These are phyloP conservation scores for Heteractis magnifica DNA, from an alignment of 92 coral and sea anemone species.

Conservation along the genomic window DNA sequence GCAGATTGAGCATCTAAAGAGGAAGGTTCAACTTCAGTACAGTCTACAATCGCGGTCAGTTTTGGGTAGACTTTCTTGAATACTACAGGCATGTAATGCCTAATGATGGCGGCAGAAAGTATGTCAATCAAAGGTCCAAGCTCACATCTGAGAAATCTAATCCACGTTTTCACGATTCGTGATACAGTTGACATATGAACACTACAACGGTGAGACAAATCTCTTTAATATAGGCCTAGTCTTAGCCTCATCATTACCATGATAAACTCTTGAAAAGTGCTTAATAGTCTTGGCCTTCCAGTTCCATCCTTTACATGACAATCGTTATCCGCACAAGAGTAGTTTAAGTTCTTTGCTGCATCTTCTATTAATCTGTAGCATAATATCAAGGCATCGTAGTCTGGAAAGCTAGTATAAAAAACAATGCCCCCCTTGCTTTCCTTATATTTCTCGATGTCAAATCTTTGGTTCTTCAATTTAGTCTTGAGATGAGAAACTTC, in stretches of 20 bases:
- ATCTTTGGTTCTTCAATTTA: too few species aligned
- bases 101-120: conserved; percentile 33
- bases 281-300: conserved; percentile 36
- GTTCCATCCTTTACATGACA: neutral
- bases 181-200: conserved; percentile 45
- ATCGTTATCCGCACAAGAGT: conserved; percentile 28
- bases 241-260: conserved; percentile 44
- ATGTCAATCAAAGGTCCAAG: conserved; percentile 33
- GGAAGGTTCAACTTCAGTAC: too few species aligned
- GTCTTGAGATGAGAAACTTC: too few species aligned
- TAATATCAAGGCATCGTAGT: conserved; percentile 18
- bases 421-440: conserved; percentile 36
- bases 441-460: conserved; percentile 15
- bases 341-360: conserved; percentile 36
- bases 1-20: conserved; percentile 25
- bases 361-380: conserved; percentile 24
- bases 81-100: conserved; percentile 40
- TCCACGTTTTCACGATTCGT: conserved; percentile 32
- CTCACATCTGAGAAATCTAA: conserved; percentile 40
- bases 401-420: conserved; percentile 22
- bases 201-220: conserved; percentile 34
- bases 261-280: conserved; percentile 37
- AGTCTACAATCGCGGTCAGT: neutral
- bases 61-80: conserved; percentile 30
- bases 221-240: conserved; percentile 50